Percentiles rank a stretch among this genome's conserved stretches.
These are phyloP conservation scores for Spea multiplicata DNA, from an alignment of 2,113 vertebrate genomes.

Conservation along the genomic window DNA sequence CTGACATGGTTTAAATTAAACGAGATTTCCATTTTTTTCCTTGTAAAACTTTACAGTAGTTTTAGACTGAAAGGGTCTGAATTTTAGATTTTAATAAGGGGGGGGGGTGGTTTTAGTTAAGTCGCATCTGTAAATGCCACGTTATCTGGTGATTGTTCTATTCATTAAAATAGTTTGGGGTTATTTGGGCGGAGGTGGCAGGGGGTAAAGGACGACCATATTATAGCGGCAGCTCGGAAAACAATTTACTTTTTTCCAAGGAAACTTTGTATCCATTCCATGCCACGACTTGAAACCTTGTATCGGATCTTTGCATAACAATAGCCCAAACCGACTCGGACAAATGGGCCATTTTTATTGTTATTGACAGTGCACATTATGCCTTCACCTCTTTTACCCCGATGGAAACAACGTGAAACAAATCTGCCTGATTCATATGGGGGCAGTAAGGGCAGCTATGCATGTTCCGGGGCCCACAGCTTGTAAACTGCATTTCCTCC, in stretches of 20 bases:
- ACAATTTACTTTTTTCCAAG: conserved; percentile 27
- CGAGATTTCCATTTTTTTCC: conserved; percentile 61
- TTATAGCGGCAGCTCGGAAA: neutral
- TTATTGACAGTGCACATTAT: neutral
- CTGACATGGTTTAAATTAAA: conserved; percentile 66
- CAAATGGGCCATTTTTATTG: conserved; percentile 28
- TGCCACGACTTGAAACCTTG: neutral
- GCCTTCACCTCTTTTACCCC: too few relatives aligned
- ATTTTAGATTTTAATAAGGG: conserved; percentile 60
- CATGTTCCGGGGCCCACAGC: too few relatives aligned
- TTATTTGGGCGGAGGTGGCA: conserved; percentile 17
- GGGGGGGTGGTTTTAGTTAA: conserved; percentile 49
- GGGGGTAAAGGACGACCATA: neutral
- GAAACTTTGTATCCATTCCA: conserved; percentile 10
- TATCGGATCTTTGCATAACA: conserved; percentile 24
- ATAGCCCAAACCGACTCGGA: conserved; percentile 14
- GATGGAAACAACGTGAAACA: too few relatives aligned
- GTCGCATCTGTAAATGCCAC: conserved; percentile 22
- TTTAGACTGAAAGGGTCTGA: conserved; percentile 59
- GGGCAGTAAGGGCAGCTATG: conserved; percentile 26
- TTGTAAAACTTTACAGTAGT: conserved; percentile 64
- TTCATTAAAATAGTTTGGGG: conserved; percentile 34
- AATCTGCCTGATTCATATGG: neutral
- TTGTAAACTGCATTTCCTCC: too few relatives aligned
- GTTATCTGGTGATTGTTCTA: conserved; percentile 16